Conservation (phyloP, 2,113 vertebrate genomes). For the Dromiciops gliroides region DNA sequence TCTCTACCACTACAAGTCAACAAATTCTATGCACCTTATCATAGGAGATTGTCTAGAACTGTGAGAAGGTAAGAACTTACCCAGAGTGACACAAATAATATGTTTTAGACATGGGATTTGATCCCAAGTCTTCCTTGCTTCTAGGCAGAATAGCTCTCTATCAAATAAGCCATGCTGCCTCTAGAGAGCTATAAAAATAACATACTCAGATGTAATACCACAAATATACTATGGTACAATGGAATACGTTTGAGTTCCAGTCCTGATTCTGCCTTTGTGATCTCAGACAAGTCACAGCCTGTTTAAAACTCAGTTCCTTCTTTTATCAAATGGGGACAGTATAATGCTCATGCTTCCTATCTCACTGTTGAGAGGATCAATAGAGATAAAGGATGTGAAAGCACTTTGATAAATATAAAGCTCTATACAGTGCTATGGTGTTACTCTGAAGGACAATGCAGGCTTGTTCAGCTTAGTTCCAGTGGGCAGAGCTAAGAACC, state of each 20-base stretch:
- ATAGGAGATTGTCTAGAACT: background rate
- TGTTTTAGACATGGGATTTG: background rate
- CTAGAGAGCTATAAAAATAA: background rate
- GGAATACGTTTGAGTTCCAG: background rate
- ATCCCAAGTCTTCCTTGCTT: background rate
- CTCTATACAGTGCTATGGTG: background rate
- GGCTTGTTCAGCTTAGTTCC: background rate
- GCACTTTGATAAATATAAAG: background rate
- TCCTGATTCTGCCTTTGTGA: background rate
- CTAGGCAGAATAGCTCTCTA: background rate
- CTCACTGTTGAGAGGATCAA: background rate
- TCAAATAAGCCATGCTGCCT: background rate
- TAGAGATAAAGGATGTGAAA: background rate
- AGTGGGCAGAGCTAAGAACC: background rate
- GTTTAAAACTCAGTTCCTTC: slow-evolving; percentile 4
- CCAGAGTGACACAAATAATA: background rate
- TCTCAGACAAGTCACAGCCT: background rate
- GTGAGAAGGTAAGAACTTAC: background rate
- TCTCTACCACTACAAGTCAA: background rate
- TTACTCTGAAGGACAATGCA: background rate
- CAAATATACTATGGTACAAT: background rate
- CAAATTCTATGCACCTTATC: background rate
- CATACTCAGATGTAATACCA: background rate
- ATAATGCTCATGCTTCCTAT: background rate
- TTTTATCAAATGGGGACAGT: background rate